Base-by-base conservation (phyloP, 1,140 invertebrate species). In the Drosophila nannoptera region DNA sequence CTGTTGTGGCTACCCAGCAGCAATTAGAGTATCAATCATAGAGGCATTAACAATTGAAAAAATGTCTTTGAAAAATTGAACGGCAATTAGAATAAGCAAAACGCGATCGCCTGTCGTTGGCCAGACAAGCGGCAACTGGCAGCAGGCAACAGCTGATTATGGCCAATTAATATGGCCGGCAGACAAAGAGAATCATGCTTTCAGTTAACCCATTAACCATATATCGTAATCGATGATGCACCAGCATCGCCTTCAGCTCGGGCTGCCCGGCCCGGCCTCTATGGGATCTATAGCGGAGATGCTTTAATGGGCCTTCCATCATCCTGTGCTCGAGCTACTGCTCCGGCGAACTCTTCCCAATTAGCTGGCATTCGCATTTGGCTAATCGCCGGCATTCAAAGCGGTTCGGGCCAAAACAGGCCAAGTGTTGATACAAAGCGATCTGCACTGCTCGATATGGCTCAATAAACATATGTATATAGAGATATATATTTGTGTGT, bases 31-130 rank as follows among this genome's bases (percentile, higher is more conserved):
- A 84, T 84, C 80, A 80, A 84, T 84, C 81, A 80, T 86, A 62
- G 66, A 65, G 76, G 81, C 80, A 84, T 84, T 80, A 86, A 84
- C 81, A 84, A 86, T 80, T 84, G 81, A 80, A 86, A 86, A 86
- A 84, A 80, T 78, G 77, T 80, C 73, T 80, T 86, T 80, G 65
- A 66, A 65, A 83, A 73, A 84, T 84, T 84, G 80, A 83, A 80
- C 56, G 40, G 76, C 76, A 84, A 84, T 86, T 84, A 77, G 73
- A 84, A 86, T 71, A 77, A 55, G 64, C 33, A 74, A 22, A 65
- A 49, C 61, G 43, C 63, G 64, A 73, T 75, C 75, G 73, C 50
- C 33, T 63, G 53, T 55, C 38, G 36, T 49, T 58, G 22, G 22
- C 22, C 22, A 22, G 22, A 11, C 54, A 43, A 5, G 16, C 14